Percentiles rank a stretch among this genome's conserved stretches.
phyloP scores from a whole-genome alignment of 2,888 invertebrate species.

The Aspidiotus rigidus region DNA sequence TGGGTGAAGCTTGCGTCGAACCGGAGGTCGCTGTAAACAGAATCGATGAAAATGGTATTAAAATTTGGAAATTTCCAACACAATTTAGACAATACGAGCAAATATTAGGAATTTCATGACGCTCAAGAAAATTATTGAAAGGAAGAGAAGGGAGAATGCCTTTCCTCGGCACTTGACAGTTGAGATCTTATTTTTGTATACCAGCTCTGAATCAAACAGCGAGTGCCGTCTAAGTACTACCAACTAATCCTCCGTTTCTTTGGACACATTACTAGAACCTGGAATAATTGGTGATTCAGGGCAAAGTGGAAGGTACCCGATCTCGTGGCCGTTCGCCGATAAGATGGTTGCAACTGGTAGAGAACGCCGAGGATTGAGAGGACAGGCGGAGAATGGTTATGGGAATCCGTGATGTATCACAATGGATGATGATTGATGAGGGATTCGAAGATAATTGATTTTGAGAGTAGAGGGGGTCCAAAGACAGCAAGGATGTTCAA shows the following conservation, averaged over 20 bases:
- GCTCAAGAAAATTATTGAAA: too few species aligned
- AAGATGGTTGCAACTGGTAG: not conserved
- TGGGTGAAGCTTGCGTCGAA: constrained; percentile 22
- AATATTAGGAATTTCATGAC: too few species aligned
- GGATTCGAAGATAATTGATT: not conserved
- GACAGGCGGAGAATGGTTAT: not conserved
- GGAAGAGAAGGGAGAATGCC: too few species aligned
- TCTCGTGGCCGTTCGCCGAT: too few species aligned
- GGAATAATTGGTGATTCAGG: not conserved
- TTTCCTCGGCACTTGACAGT: too few species aligned
- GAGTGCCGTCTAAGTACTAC: not conserved
- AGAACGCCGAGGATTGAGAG: not conserved
- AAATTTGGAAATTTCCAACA: too few species aligned
- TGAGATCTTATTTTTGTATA: not conserved
- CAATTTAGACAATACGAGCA: too few species aligned
- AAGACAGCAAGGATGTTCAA: too few species aligned
- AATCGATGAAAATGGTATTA: too few species aligned
- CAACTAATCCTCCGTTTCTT: not conserved
- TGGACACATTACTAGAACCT: not conserved
- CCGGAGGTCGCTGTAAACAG: constrained; percentile 12
- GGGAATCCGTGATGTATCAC: not conserved
- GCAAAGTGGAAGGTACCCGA: too few species aligned
- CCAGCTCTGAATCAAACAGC: not conserved
- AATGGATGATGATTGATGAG: not conserved
- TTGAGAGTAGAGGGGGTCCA: too few species aligned